Percentiles rank a stretch among this genome's conserved stretches.
These are phyloP conservation scores for Ectemnius cavifrons DNA, from an alignment of 2,888 invertebrate species.

Conservation along the genomic window DNA sequence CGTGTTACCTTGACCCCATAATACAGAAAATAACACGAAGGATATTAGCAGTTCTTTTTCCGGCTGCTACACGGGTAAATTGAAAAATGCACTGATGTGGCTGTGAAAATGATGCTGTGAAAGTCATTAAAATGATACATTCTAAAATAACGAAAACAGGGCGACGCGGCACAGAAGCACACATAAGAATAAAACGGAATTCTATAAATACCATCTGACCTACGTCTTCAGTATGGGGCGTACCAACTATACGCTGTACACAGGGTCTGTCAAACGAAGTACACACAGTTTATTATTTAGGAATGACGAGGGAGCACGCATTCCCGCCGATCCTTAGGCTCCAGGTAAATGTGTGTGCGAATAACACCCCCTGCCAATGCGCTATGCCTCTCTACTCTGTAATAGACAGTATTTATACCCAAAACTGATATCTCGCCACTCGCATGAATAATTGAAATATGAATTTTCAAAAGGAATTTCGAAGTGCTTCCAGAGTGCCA, in stretches of 20 bases:
- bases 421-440: no score
- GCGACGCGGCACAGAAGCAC: slow-evolving; percentile 39
- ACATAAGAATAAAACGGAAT: slow-evolving; percentile 55
- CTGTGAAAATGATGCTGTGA: neutral
- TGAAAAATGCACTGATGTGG: neutral
- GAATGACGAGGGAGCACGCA: slow-evolving; percentile 67
- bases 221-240: slow-evolving; percentile 67
- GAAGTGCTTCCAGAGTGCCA: no score
- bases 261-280: slow-evolving; percentile 65
- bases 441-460: no score
- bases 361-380: slow-evolving; percentile 17
- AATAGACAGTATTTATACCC: no score
- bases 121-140: slow-evolving; percentile 3
- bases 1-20: no score
- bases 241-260: slow-evolving; percentile 63
- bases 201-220: slow-evolving; percentile 71
- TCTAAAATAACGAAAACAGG: slow-evolving; percentile 29
- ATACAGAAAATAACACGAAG: no score
- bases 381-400: neutral
- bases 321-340: slow-evolving; percentile 71
- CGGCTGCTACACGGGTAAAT: no score
- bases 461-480: no score
- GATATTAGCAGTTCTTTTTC: no score
- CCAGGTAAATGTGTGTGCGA: slow-evolving; percentile 56
- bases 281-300: slow-evolving; percentile 68